These are phyloP conservation scores for Xestia ashworthii DNA, from an alignment of 2,888 invertebrate species.

Conservation along the genomic window DNA sequence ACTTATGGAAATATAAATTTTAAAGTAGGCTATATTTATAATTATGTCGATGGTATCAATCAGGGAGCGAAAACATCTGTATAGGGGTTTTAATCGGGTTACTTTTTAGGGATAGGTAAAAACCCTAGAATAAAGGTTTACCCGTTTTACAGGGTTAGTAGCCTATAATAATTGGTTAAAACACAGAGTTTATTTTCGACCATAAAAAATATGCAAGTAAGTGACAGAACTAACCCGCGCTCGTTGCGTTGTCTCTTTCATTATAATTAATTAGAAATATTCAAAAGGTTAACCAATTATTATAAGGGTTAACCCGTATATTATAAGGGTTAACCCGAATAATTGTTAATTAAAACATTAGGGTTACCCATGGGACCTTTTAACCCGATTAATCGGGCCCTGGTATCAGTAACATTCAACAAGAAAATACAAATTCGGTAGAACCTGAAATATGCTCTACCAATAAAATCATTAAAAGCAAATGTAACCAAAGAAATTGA, in stretches of 20 bases:
- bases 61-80: not conserved
- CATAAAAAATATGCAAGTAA: not conserved
- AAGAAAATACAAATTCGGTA: conserved; percentile 6
- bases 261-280: not conserved
- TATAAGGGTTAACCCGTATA: not conserved
- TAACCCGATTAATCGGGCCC: not conserved
- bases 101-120: not conserved
- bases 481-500: not conserved
- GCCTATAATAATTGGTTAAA: not conserved
- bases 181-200: not conserved
- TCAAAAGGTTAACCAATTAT: not conserved
- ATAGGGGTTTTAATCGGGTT: not conserved
- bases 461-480: not conserved
- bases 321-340: not conserved
- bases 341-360: not conserved
- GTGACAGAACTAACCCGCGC: not conserved
- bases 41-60: not conserved
- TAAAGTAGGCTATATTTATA: not conserved
- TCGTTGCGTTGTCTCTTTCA: not conserved
- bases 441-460: not conserved
- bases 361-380: not conserved
- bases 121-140: not conserved
- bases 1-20: not conserved
- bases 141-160: not conserved
- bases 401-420: not conserved